Percentiles rank a stretch among this genome's conserved stretches.
phyloP scores from a whole-genome alignment of 2,797 vertebrate species.

The Cynodonichthys magdalenae region DNA sequence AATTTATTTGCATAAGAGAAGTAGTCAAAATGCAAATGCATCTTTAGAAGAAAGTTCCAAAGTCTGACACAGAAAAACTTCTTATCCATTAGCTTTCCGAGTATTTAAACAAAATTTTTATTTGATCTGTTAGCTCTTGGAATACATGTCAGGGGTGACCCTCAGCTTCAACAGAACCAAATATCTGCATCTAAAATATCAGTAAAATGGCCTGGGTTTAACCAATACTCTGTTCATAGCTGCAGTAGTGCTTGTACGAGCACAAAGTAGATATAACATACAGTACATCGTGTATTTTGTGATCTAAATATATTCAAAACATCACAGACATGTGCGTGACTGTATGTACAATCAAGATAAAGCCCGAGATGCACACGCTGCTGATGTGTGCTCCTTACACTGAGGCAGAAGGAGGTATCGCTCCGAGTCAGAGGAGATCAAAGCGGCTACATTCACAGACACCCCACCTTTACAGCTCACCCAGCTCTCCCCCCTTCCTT shows the following conservation, averaged over 20 bases:
- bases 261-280: slow-evolving; percentile 1
- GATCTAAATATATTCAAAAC: slow-evolving; percentile 9
- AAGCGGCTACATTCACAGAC: slow-evolving; percentile 41
- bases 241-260: background rate
- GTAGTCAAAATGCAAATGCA: too few relatives aligned
- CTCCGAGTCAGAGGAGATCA: slow-evolving; percentile 62
- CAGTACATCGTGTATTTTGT: slow-evolving; percentile 19
- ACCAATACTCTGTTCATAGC: background rate
- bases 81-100: too few relatives aligned
- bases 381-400: slow-evolving; percentile 41
- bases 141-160: too few relatives aligned
- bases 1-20: too few relatives aligned
- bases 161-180: too few relatives aligned
- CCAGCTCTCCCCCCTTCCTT: background rate
- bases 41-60: too few relatives aligned
- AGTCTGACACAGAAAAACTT: too few relatives aligned
- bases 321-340: slow-evolving; percentile 14
- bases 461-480: slow-evolving; percentile 6
- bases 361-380: slow-evolving; percentile 14
- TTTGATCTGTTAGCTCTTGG: too few relatives aligned
- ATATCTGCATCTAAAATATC: too few relatives aligned
- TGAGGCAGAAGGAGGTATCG: slow-evolving; percentile 36
- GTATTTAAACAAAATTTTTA: too few relatives aligned
- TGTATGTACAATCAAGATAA: slow-evolving; percentile 40
- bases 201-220: background rate